Conservation (phyloP, 2,797 vertebrate species). For the Bovichtus variegatus region DNA sequence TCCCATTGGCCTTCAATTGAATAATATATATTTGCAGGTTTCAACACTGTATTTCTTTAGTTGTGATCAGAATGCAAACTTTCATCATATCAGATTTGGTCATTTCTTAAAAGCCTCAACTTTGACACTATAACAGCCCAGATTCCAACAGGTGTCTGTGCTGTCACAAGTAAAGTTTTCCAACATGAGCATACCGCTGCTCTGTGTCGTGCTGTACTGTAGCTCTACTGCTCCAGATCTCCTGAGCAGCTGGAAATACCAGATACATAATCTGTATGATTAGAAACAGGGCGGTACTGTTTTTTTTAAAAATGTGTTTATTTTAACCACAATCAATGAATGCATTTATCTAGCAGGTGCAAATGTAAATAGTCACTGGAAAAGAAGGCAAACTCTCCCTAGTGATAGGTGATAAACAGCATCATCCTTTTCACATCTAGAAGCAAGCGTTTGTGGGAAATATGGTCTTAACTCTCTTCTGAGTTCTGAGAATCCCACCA, state of each 20-base stretch:
- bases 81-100: neutral
- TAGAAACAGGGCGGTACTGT: neutral
- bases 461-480: neutral
- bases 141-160: constrained; percentile 21
- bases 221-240: constrained; percentile 33
- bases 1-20: neutral
- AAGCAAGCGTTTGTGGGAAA: neutral
- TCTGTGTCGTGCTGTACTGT: neutral
- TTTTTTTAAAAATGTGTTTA: neutral
- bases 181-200: neutral
- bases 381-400: neutral
- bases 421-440: neutral
- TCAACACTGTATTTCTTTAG: neutral
- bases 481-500: neutral
- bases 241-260: constrained; percentile 52
- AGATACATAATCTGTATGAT: constrained; percentile 17
- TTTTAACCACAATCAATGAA: neutral
- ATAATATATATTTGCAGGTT: neutral
- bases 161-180: constrained; percentile 1
- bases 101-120: neutral
- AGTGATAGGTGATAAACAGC: neutral
- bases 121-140: neutral
- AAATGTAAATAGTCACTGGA: neutral
- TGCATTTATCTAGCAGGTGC: neutral
- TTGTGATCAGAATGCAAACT: neutral